Percentiles rank a stretch among this genome's conserved stretches.
Evolutionary conservation across 2,113 vertebrate genomes (phyloP).

Genomic region (Melanocharis versteri): DNA sequence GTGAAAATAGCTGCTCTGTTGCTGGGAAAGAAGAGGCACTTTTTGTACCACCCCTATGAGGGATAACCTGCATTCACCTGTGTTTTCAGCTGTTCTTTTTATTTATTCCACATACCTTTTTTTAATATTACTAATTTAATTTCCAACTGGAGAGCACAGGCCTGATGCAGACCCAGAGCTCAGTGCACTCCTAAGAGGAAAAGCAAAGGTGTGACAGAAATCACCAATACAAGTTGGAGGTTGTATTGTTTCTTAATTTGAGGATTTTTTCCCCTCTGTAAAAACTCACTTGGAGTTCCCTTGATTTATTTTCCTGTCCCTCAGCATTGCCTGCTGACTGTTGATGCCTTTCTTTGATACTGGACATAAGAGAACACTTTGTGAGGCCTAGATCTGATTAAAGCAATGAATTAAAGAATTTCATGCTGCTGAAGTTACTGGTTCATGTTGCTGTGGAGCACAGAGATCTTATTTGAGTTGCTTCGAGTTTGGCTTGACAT

Average conservation of each 20-base stretch:
- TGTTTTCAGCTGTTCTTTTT: not conserved
- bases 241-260: not conserved
- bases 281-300: not conserved
- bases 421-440: not conserved
- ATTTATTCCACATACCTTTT: not conserved
- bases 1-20: not conserved
- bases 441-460: not conserved
- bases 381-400: not conserved
- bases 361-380: not conserved
- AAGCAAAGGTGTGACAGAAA: not conserved
- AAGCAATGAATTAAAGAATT: not conserved
- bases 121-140: not conserved
- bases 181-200: not conserved
- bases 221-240: fast-evolving
- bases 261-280: not conserved
- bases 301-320: not conserved
- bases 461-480: not conserved
- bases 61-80: not conserved
- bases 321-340: not conserved
- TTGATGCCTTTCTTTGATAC: not conserved
- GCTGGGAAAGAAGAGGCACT: not conserved
- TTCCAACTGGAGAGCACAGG: not conserved
- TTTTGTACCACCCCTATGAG: not conserved
- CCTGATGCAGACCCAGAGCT: not conserved
- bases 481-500: not conserved